Conservation (phyloP, 1,140 invertebrate genomes). For the Brachionus paranguensis region DNA sequence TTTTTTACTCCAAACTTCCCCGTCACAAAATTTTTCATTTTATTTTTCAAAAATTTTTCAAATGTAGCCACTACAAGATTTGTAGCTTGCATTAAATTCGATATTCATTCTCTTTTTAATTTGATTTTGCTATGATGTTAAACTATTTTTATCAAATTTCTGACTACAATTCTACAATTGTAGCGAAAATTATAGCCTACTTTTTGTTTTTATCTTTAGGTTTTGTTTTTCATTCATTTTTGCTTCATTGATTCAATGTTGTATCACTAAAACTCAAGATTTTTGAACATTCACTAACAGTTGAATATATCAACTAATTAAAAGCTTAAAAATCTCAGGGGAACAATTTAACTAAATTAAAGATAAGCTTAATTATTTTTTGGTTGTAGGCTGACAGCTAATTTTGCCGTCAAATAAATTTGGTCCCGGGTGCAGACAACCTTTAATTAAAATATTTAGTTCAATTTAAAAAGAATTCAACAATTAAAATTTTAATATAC, state of each 20-base stretch:
- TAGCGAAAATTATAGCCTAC: no score
- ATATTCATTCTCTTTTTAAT: no score
- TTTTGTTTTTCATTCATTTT: background rate
- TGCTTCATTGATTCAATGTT: background rate
- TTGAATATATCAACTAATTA: background rate
- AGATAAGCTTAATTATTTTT: background rate
- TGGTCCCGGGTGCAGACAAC: background rate
- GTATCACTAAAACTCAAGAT: background rate
- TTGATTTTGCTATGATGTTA: no score
- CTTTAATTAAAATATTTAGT: background rate
- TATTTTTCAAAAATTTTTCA: background rate
- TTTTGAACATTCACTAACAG: background rate
- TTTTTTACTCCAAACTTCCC: no score
- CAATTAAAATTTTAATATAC: background rate
- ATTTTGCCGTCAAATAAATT: background rate
- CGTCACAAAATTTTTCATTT: background rate
- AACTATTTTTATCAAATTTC: no score
- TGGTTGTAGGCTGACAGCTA: background rate
- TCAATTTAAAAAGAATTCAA: background rate
- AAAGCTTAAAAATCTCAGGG: background rate
- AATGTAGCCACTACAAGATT: no score
- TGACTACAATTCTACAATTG: no score
- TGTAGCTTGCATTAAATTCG: no score
- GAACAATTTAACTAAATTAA: background rate
- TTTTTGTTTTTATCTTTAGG: no score